These are phyloP conservation scores for Byasa hedistus DNA, from an alignment of 2,888 invertebrate genomes.

Conservation along the genomic window DNA sequence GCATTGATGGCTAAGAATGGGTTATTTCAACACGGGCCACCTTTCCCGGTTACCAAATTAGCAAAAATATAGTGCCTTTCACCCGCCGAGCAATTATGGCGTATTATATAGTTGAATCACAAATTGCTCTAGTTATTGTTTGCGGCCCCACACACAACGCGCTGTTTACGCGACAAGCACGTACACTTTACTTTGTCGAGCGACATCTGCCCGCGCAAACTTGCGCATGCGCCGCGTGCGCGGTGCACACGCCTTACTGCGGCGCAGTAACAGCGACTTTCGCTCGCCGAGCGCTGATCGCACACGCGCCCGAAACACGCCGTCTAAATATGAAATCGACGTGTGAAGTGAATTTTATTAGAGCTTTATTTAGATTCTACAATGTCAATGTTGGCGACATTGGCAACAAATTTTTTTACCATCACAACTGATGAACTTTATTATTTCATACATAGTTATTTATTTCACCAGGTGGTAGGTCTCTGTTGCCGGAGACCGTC, in stretches of 20 bases:
- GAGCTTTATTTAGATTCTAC: slow-evolving; percentile 48
- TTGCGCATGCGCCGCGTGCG: background rate
- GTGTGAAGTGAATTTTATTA: slow-evolving; percentile 59
- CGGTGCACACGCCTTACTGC: slow-evolving; percentile 37
- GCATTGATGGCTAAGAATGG: slow-evolving; percentile 36
- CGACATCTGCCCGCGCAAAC: slow-evolving; percentile 58
- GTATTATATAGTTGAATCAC: slow-evolving; percentile 72
- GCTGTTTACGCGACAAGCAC: slow-evolving; percentile 74
- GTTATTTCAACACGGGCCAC: slow-evolving; percentile 43
- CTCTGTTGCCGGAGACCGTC: too few species aligned
- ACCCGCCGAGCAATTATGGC: slow-evolving; percentile 54
- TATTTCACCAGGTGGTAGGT: too few species aligned
- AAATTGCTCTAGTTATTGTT: slow-evolving; percentile 76
- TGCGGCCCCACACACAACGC: slow-evolving; percentile 73
- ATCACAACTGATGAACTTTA: too few species aligned
- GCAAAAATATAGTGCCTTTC: slow-evolving; percentile 45
- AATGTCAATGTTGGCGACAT: slow-evolving; percentile 38
- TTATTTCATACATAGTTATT: too few species aligned
- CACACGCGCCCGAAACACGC: slow-evolving; percentile 48
- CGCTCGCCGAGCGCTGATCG: slow-evolving; percentile 33
- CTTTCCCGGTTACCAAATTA: slow-evolving; percentile 48
- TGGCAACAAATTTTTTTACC: background rate
- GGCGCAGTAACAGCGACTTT: slow-evolving; percentile 41
- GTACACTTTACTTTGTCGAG: slow-evolving; percentile 76
- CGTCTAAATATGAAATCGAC: slow-evolving; percentile 64